Evolutionary conservation across 2,888 invertebrate genomes (phyloP).

Genomic region (Sialis fuliginosa): DNA sequence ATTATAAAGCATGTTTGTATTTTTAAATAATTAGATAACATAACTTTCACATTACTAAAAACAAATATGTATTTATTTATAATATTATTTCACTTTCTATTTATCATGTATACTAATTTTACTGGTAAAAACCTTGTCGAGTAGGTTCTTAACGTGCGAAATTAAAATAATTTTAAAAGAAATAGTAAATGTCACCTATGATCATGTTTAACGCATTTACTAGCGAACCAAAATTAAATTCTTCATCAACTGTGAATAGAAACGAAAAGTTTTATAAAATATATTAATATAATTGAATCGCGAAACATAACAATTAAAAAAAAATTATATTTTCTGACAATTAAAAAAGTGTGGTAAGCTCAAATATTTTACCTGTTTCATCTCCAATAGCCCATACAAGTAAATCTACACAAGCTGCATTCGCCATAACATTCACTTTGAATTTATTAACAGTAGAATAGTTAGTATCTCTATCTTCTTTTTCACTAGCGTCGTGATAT

Average conservation of each 20-base stretch:
- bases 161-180: neutral
- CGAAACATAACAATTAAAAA: neutral
- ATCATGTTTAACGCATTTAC: slow-evolving; percentile 53
- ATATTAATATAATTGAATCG: neutral
- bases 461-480: slow-evolving; percentile 66
- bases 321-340: neutral
- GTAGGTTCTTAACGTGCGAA: neutral
- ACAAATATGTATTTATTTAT: too few relatives aligned
- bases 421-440: slow-evolving; percentile 90
- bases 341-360: neutral
- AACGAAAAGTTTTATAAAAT: slow-evolving; percentile 4
- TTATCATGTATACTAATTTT: too few relatives aligned
- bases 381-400: slow-evolving; percentile 96
- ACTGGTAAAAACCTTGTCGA: neutral
- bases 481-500: slow-evolving; percentile 69
- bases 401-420: slow-evolving; percentile 92
- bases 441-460: slow-evolving; percentile 73
- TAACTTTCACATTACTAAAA: too few relatives aligned
- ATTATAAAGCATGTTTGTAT: too few relatives aligned
- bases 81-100: too few relatives aligned
- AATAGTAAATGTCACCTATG: slow-evolving; percentile 32
- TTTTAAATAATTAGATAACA: too few relatives aligned
- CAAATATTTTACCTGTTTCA: slow-evolving; percentile 60
- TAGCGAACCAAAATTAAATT: slow-evolving; percentile 54
- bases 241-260: slow-evolving; percentile 45